A percentile compares a stretch with the other conserved stretches of the same genome.
These are phyloP conservation scores for Sorex fumeus DNA, from an alignment of 2,113 vertebrate species.

Conservation along the genomic window DNA sequence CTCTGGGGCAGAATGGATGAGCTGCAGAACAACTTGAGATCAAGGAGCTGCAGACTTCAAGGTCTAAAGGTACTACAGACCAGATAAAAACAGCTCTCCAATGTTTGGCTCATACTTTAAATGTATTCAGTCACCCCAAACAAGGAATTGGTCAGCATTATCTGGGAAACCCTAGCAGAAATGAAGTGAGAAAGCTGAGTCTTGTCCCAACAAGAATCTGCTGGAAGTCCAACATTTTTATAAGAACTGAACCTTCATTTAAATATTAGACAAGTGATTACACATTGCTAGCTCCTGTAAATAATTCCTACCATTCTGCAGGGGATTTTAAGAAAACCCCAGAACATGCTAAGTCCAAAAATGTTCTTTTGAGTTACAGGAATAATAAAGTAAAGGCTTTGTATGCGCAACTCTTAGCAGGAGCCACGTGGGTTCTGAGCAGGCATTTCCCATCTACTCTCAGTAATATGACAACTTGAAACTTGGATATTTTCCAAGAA, in stretches of 20 bases:
- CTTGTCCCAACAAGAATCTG: not conserved
- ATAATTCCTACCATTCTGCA: not conserved
- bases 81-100: not conserved
- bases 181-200: not conserved
- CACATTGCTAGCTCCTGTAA: not conserved
- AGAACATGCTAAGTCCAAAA: not conserved
- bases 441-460: not conserved
- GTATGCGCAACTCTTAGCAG: not conserved
- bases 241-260: slow-evolving; percentile 34
- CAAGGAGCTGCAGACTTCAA: not conserved
- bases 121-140: not conserved
- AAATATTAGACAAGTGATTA: not conserved
- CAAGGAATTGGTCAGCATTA: not conserved
- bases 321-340: not conserved
- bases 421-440: not conserved
- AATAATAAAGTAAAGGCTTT: not conserved
- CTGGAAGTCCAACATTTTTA: not conserved
- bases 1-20: not conserved
- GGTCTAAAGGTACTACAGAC: fast-evolving
- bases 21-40: not conserved
- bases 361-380: not conserved
- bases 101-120: not conserved
- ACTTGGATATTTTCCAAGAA: not conserved
- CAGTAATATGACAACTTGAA: not conserved
- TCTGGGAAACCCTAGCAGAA: not conserved